Percentiles rank a stretch among this genome's conserved stretches.
These are phyloP conservation scores for Platynereis dumerilii DNA, from an alignment of 2,888 invertebrate species.

Conservation along the genomic window DNA sequence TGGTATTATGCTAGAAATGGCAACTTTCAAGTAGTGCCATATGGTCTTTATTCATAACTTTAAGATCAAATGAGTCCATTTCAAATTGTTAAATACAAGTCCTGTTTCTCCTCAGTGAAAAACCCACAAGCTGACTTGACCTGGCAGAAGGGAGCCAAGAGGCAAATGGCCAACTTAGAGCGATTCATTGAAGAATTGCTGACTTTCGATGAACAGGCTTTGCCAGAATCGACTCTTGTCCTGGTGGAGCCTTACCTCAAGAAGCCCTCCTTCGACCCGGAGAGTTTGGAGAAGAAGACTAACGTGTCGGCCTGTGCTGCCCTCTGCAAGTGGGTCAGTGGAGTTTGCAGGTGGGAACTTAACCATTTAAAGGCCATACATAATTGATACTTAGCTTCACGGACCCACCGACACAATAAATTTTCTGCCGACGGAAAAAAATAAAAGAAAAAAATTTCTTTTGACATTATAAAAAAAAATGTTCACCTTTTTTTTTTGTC, in stretches of 20 bases:
- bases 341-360: constrained; percentile 55
- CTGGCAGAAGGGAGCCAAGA: constrained; percentile 64
- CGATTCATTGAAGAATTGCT: constrained; percentile 62
- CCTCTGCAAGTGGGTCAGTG: constrained; percentile 61
- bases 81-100: too few relatives aligned
- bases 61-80: too few relatives aligned
- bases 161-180: constrained; percentile 63
- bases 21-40: too few relatives aligned
- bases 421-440: too few relatives aligned
- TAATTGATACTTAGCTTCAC: too few relatives aligned
- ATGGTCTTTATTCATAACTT: too few relatives aligned
- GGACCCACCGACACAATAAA: too few relatives aligned
- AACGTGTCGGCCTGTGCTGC: constrained; percentile 57
- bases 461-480: too few relatives aligned
- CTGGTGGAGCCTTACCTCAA: constrained; percentile 61
- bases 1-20: too few relatives aligned
- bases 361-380: neutral
- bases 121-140: constrained; percentile 62
- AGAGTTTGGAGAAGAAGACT: constrained; percentile 52
- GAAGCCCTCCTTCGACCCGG: constrained; percentile 59
- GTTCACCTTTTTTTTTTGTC: too few relatives aligned
- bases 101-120: constrained; percentile 51
- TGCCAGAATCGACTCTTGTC: constrained; percentile 58
- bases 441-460: too few relatives aligned
- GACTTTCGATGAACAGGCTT: constrained; percentile 60